Base-by-base conservation (phyloP, 2,888 invertebrate species). In the Lochmaea capreae region DNA sequence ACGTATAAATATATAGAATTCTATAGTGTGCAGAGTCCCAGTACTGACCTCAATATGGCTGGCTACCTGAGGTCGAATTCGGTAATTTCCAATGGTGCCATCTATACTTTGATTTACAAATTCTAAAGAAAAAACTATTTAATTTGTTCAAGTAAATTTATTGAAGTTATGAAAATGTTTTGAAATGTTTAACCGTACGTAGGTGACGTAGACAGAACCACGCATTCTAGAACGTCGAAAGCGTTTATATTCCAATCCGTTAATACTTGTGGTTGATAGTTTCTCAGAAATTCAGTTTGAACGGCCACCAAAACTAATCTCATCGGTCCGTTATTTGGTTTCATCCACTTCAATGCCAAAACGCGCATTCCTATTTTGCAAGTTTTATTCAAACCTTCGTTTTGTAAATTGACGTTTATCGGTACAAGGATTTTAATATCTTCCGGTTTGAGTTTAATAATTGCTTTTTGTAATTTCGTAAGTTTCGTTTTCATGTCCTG, bases 351-450 rank as follows among this genome's bases (percentile, higher is more conserved):
- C 74, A 87, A 78, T 16, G 86, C 86, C 12, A 87, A 79, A 57
- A 85, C 81, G 73, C 86, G 79, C 79, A 87, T 80, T 14, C 79
- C 76, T 12, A 87, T 79, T 43, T 79, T 80, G 68, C 85, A 85
- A 46, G 77, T 78, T 72, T 83, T 85, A 39, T 78, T 77, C 2
- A 76, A 52, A 14, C 82, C 82, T 9, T 82, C 74, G 14, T 77
- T 79, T 5, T 78, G 76, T 49, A 84, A 75, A 14, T 72, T 71
- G 1, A 87, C 86, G 12, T 80, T 79, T 72, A 85, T 79, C 5
- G 87, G 87, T 42, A 87, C 86, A 46, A 87, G 79, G 46, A 87
- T 83, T 80, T 87, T 87, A 14, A 87, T 87, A 65, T 87, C 87
- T 16, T 83, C 81, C 3, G 87, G 86, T 72, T 76, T 79, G 46